Evolutionary conservation across 2,113 vertebrate genomes (phyloP).

Genomic region (Pycnonotus jocosus): DNA sequence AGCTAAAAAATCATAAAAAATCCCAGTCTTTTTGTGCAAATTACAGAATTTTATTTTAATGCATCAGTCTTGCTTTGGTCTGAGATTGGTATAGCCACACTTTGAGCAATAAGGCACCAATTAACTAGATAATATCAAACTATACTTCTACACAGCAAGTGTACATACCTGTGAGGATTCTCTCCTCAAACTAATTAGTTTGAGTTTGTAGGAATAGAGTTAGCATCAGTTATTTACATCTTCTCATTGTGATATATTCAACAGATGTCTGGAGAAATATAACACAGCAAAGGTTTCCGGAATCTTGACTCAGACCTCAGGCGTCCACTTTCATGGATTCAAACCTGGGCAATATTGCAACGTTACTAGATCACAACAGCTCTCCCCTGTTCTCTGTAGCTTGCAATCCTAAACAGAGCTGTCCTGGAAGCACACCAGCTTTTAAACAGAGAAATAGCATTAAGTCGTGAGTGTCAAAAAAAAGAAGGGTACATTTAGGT

Average conservation of each 20-base stretch:
- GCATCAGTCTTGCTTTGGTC: not conserved
- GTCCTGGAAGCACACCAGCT: not conserved
- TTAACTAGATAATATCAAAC: not conserved
- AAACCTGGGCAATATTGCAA: not conserved
- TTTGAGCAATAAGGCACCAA: not conserved
- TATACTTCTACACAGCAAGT: not conserved
- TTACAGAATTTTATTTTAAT: not conserved
- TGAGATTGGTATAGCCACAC: not conserved
- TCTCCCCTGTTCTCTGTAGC: not conserved
- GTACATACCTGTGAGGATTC: not conserved
- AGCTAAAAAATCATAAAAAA: not conserved
- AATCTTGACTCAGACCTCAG: not conserved
- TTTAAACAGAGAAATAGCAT: not conserved
- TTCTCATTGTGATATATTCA: not conserved
- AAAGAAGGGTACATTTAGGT: not conserved
- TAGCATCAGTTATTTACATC: not conserved
- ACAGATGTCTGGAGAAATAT: not conserved
- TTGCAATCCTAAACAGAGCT: not conserved
- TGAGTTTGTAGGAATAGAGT: not conserved
- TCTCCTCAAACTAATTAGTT: not conserved
- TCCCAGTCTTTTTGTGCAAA: not conserved
- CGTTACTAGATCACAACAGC: not conserved
- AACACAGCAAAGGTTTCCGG: not conserved
- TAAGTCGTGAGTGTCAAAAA: not conserved
- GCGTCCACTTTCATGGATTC: not conserved